phyloP scores from a whole-genome alignment of 2,888 invertebrate species.

The Napeogenes inachia region DNA sequence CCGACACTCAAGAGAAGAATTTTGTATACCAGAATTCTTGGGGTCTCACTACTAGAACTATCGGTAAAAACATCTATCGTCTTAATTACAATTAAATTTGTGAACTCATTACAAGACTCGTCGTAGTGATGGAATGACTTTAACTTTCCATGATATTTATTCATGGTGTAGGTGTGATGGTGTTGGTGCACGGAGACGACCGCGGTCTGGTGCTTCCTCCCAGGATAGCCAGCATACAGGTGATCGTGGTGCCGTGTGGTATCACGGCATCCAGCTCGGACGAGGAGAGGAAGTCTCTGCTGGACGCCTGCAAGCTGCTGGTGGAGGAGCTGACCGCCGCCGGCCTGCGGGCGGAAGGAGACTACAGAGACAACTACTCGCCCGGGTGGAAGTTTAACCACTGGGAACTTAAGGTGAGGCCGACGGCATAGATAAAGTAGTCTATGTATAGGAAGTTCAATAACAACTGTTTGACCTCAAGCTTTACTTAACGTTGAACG shows the following conservation, averaged over 20 bases:
- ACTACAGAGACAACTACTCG: slow-evolving; percentile 95
- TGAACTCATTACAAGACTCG: neutral
- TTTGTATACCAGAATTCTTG: slow-evolving; percentile 98
- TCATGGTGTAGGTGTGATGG: slow-evolving; percentile 82
- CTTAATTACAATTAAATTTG: too few species aligned
- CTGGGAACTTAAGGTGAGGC: slow-evolving; percentile 91
- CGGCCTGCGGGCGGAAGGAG: slow-evolving; percentile 88
- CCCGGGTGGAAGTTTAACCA: slow-evolving; percentile 99
- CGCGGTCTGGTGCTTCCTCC: slow-evolving; percentile 97
- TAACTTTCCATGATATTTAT: neutral
- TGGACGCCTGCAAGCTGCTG: slow-evolving; percentile 83
- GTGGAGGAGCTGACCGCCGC: slow-evolving; percentile 79
- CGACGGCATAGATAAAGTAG: too few species aligned
- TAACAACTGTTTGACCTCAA: too few species aligned
- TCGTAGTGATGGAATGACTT: neutral
- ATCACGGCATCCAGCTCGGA: slow-evolving; percentile 89
- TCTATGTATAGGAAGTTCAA: too few species aligned
- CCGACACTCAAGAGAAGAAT: slow-evolving; percentile 90
- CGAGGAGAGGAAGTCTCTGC: slow-evolving; percentile 82
- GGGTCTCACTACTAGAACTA: slow-evolving; percentile 98
- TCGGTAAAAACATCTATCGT: slow-evolving; percentile 74
- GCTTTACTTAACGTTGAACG: too few species aligned
- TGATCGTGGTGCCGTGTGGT: slow-evolving; percentile 96
- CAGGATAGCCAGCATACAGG: slow-evolving; percentile 90
- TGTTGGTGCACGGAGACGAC: slow-evolving; percentile 97